Evolutionary conservation across 2,888 invertebrate species (phyloP), one percentile per base, ranked within the genome.

Genomic region (Melinaea marsaeus): DNA sequence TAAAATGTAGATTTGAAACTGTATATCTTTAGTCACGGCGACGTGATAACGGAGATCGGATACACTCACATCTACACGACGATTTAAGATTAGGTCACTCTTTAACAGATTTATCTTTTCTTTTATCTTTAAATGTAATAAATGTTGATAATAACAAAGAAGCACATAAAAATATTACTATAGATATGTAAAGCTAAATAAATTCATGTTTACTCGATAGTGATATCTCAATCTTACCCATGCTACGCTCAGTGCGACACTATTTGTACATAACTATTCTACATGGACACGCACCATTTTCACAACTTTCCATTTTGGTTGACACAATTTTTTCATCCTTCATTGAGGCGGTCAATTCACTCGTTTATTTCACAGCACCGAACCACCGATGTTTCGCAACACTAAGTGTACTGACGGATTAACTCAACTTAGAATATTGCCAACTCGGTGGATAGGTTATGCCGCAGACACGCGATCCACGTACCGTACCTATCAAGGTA

Each of bases 371-470:
- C 55, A 47, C 54, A 58, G 46, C 11, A 58, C 47, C 47, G 56
- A 69, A 73, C 77, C 77, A 79, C 77, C 75, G 77, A 74, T 80
- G 80, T 86, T 86, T 86, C 83, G 83, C 83, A 85, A 88, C 80
- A 76, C 83, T 75, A 77, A 81, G 76, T 78, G 75, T 79, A 86
- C 87, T 84, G 84, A 76, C 85, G 83, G 80, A 81, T 79, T 67
- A 80, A 80, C 77, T 77, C 77, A 81, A 79, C 78, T 77, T 76
- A 72, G 79, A 81, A 80, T 78, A 82, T 85, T 82, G 83, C 80
- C 80, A 83, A 85, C 84, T 83, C 78, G 81, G 81, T 85, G 82
- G 83, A 81, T 86, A 87, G 84, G 80, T 86, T 86, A 84, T 81
- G 81, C 82, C 77, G 77, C 78, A 77, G 79, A 75, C 89, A 88